Percentiles rank a stretch among this genome's conserved stretches.
phyloP scores from a whole-genome alignment of 2,888 invertebrate genomes.

The Eudasyphora cyanicolor region DNA sequence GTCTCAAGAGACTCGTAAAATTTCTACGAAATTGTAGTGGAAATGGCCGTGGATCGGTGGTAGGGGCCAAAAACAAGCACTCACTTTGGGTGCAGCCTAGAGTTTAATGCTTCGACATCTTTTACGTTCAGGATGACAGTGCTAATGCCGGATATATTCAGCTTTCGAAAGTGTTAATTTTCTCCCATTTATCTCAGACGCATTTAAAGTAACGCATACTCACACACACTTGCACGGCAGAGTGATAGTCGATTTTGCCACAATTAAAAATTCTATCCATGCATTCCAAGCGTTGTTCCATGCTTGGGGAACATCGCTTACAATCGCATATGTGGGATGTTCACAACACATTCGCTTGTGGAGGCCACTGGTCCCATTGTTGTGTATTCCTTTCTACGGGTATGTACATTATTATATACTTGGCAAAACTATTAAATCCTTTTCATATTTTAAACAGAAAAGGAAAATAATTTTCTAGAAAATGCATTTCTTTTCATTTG shows the following conservation, averaged over 20 bases:
- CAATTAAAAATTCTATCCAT: not conserved
- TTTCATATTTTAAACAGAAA: conserved; percentile 13
- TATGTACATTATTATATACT: conserved; percentile 57
- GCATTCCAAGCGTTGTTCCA: not conserved
- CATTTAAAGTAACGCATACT: not conserved
- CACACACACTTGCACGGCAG: no score
- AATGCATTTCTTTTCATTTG: not conserved
- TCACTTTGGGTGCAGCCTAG: conserved; percentile 23
- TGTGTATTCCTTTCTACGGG: conserved; percentile 40
- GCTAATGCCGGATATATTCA: not conserved
- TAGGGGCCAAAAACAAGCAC: not conserved
- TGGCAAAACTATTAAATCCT: conserved; percentile 43
- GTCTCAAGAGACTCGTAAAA: conserved; percentile 67
- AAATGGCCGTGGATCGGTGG: not conserved
- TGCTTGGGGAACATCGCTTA: not conserved
- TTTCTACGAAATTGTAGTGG: conserved; percentile 24
- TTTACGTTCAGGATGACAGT: not conserved
- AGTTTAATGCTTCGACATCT: not conserved
- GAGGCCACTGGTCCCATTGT: conserved; percentile 40
- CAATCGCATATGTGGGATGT: not conserved
- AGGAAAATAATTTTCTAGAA: not conserved
- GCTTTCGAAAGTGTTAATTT: not conserved
- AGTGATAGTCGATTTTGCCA: not conserved
- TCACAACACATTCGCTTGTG: conserved; percentile 24
- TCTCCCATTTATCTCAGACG: not conserved